phyloP scores from a whole-genome alignment of 1,140 invertebrate species.

The Lepidurus couesii region DNA sequence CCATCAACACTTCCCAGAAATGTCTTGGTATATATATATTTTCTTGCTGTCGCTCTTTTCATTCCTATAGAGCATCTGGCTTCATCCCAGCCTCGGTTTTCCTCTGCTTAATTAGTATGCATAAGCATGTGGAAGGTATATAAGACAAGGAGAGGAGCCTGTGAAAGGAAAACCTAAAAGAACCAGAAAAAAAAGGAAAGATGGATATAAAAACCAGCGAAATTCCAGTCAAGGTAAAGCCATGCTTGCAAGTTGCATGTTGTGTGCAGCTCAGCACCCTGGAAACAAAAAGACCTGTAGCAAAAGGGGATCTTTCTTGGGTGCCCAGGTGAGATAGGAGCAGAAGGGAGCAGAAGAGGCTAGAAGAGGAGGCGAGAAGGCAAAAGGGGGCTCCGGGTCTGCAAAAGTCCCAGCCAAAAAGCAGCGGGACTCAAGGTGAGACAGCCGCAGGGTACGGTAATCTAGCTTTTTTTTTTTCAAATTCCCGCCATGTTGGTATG shows the following conservation, averaged over 20 bases:
- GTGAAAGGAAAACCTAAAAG: background rate
- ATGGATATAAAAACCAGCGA: conserved; percentile 5
- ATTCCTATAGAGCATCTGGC: background rate
- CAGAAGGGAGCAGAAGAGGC: background rate
- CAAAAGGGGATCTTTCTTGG: background rate
- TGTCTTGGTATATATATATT: background rate
- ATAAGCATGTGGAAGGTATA: conserved; percentile 18
- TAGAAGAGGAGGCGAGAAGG: background rate
- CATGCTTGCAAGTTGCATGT: conserved; percentile 11
- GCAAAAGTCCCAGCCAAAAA: background rate
- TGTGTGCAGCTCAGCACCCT: conserved; percentile 17
- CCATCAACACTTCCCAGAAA: conserved; percentile 6
- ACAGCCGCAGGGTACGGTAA: background rate
- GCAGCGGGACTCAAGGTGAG: background rate
- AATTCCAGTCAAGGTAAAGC: conserved; percentile 16
- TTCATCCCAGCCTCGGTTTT: background rate
- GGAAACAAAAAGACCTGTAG: background rate
- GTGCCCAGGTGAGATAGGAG: background rate
- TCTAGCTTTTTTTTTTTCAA: conserved; percentile 5
- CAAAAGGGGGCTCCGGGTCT: background rate
- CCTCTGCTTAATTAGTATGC: conserved; percentile 2
- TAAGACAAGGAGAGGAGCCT: conserved; percentile 8
- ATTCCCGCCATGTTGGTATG: background rate
- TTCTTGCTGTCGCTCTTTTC: background rate
- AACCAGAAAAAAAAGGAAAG: background rate